phyloP scores from a whole-genome alignment of 2,113 vertebrate species.

The Sialia sialis region DNA sequence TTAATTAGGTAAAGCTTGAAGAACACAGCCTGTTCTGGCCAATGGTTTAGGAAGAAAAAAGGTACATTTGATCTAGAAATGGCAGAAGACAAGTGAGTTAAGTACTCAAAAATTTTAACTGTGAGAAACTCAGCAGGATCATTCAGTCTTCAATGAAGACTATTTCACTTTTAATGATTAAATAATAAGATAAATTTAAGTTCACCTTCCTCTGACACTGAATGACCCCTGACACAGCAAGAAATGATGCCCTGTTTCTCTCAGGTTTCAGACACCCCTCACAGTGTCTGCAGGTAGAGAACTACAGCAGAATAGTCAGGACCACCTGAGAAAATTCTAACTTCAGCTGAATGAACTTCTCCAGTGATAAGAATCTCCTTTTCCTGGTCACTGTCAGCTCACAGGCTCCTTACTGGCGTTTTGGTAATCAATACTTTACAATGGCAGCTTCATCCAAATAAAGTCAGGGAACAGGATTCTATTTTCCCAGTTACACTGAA shows the following conservation, averaged over 20 bases:
- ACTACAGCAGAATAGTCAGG: rapidly evolving
- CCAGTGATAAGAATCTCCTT: background rate
- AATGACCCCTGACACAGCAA: background rate
- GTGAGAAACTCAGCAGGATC: background rate
- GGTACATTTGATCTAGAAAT: background rate
- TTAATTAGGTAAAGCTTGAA: background rate
- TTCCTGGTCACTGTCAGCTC: background rate
- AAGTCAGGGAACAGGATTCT: background rate
- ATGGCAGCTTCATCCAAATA: background rate
- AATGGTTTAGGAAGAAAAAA: background rate
- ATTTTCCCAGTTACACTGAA: background rate
- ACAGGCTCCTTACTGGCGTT: background rate
- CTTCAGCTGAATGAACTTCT: background rate
- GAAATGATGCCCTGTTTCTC: background rate
- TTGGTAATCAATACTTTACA: background rate
- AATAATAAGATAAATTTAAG: background rate
- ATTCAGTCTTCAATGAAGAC: background rate
- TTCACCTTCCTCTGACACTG: background rate
- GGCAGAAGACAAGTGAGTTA: background rate
- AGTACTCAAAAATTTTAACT: background rate
- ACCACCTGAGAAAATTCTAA: background rate
- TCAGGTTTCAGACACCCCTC: rapidly evolving
- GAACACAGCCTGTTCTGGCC: background rate
- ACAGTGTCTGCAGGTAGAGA: background rate
- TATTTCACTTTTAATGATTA: background rate